A percentile compares a stretch with the other conserved stretches of the same genome.
Evolutionary conservation across 2,888 invertebrate genomes (phyloP).

Genomic region (Ectemnius cavifrons): DNA sequence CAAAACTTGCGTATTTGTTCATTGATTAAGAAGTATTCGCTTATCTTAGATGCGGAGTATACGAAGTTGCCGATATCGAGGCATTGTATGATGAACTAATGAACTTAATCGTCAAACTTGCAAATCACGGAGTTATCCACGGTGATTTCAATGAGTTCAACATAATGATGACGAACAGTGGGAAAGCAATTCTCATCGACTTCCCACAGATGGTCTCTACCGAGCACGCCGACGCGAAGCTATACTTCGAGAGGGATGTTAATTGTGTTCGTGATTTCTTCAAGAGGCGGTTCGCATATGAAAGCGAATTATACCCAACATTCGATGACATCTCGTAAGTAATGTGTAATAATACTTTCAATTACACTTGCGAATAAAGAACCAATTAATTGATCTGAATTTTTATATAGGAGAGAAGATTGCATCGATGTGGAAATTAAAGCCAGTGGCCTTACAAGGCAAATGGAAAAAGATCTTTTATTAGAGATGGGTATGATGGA

Average conservation of each 20-base stretch:
- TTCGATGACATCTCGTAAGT: constrained; percentile 84
- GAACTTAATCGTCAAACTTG: constrained; percentile 93
- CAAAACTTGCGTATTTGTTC: too few species aligned
- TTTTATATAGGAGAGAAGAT: constrained; percentile 84
- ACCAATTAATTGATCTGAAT: constrained; percentile 5
- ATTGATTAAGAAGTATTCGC: not conserved
- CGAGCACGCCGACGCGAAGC: constrained; percentile 93
- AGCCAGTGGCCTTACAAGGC: constrained; percentile 93
- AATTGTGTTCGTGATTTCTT: constrained; percentile 95
- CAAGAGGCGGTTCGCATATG: constrained; percentile 91
- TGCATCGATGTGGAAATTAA: constrained; percentile 92
- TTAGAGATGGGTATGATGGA: constrained; percentile 79
- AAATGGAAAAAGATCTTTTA: constrained; percentile 87
- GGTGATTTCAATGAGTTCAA: constrained; percentile 99
- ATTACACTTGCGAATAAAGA: not conserved
- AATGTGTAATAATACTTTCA: constrained; percentile 2
- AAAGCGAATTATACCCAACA: constrained; percentile 88
- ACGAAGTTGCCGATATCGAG: constrained; percentile 84
- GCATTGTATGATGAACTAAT: constrained; percentile 94
- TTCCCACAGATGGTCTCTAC: constrained; percentile 99
- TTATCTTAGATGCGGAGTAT: constrained; percentile 80
- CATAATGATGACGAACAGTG: constrained; percentile 90
- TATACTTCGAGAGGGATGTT: constrained; percentile 97
- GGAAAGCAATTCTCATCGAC: constrained; percentile 93
- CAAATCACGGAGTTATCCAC: constrained; percentile 97